Evolutionary conservation across 2,113 vertebrate genomes (phyloP), one percentile per base, ranked within the genome.

Genomic region (Eleginops maclovinus): DNA sequence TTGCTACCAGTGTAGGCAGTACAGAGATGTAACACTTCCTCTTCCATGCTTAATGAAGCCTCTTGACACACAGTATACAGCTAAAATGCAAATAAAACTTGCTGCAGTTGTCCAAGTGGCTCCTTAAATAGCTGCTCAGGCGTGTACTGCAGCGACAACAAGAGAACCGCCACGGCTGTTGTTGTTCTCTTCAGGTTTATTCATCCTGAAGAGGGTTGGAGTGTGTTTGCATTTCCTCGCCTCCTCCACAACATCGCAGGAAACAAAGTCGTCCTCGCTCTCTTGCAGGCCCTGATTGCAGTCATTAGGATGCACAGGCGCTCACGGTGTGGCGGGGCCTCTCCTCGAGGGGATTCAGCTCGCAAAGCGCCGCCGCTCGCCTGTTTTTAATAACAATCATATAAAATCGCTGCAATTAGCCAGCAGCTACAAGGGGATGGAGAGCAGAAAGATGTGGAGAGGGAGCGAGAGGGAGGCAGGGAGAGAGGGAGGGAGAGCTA

Each of bases 301-400:
- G 89, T 92, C 86, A 92, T 93, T 93, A 89, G 76, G 83, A 91
- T 88, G 86, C 87, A 71, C 75, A 19, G 78, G 83, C 65, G 59
- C 87, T 92, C 89, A 69, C 56, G 24, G 84, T 87, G 87, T 85
- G 90, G 90, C 80, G 59, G 72, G 81, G 79, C 77, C 85, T 82
- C 82, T 85, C 77, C 89, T 92, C 74, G 7, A 72, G 92, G 85
- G 80, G 88, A 83, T 84, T 90, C 81, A 50, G 77, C 90, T 86
- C 47, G 65, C 80, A 90, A 86, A 90, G 84, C 87, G 31, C 82
- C 28, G 61, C 72, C 64, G 73, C 90, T 89, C 72, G 87, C 82
- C 86, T 92, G 92, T 91, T 93, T 94, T 94, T 93, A 93, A 94
- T 94, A 95, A 93, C 91, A 92, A 93, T 93, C 87, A 90, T 93